Conservation (phyloP, 2,888 invertebrate genomes). For the Tenodera sinensis region DNA sequence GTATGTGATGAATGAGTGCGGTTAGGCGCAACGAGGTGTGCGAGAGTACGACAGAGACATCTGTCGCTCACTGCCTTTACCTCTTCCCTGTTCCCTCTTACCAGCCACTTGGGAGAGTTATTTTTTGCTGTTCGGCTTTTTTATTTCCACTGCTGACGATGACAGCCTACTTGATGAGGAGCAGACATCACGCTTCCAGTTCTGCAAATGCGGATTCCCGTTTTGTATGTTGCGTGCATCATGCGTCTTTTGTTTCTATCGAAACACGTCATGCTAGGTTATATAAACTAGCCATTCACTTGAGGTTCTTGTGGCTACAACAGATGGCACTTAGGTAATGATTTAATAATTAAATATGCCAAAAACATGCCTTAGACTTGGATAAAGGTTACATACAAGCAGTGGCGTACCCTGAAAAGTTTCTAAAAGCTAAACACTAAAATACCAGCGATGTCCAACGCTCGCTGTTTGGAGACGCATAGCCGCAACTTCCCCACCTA, state of each 20-base stretch:
- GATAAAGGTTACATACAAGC: too few species aligned
- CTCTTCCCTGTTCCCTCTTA: background rate
- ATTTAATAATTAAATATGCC: too few species aligned
- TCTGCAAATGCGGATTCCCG: background rate
- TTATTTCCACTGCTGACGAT: background rate
- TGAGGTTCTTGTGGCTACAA: too few species aligned
- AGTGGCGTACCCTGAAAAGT: too few species aligned
- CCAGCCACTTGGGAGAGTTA: background rate
- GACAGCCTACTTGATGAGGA: background rate
- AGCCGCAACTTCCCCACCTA: too few species aligned
- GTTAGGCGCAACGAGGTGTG: background rate
- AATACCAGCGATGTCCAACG: too few species aligned
- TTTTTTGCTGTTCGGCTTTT: background rate
- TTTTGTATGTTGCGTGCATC: background rate
- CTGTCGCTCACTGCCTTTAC: background rate
- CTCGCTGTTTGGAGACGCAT: too few species aligned
- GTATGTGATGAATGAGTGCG: background rate
- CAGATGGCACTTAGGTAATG: too few species aligned
- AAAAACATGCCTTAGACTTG: too few species aligned
- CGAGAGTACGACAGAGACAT: slow-evolving; percentile 2
- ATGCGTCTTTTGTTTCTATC: background rate
- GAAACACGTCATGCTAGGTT: background rate
- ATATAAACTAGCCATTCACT: background rate
- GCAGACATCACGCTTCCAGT: background rate
- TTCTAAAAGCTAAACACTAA: too few species aligned